Evolutionary conservation across 2,113 vertebrate species (phyloP), one percentile per base, ranked within the genome.

Genomic region (Macheiramphus alcinus): DNA sequence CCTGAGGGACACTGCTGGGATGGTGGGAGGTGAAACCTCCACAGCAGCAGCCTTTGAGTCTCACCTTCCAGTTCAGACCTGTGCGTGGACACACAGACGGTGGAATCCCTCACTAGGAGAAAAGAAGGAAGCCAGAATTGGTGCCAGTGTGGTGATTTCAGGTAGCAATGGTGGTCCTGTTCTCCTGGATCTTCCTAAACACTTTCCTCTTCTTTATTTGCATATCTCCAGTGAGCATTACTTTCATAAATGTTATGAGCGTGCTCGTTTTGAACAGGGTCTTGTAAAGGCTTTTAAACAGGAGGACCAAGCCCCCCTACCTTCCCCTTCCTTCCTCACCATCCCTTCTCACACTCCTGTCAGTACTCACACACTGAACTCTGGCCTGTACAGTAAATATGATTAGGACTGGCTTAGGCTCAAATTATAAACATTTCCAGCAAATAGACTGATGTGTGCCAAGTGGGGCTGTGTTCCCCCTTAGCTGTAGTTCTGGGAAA

Each of bases 11-110:
- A 4, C 15, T 45, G 32, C 29, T 38, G 66, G 36, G 10, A 15
- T 45, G 40, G 26, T 31, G 27, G 42, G 42, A n/a, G 34, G 22
- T 18, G 61, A 26, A 58, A 32, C 42, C 50, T 52, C 27, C 34
- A 8, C 26, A 27, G 52, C 31, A 82, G 52, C 53, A 34, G 20
- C 48, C 42, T 56, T 22, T 16, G 72, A 40, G 38, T 10, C 7
- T 29, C 73, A 40, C 11, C 36, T 23, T 42, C 15, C 47, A 13
- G 16, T 25, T 61, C 23, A 27, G 47, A 23, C 8, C n/a, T 19
- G 10, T 5, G 26, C 2, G 0, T 11, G 40, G 74, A 52, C 6
- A 7, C 13, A 8, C 36, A 48, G 66, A 8, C 0, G 0, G 55
- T 12, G 62, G 36, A 48, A 31, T 61, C 31, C 40, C 18, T 34